Conservation (phyloP, 1,140 invertebrate species). For the Brachionus calyciflorus region DNA sequence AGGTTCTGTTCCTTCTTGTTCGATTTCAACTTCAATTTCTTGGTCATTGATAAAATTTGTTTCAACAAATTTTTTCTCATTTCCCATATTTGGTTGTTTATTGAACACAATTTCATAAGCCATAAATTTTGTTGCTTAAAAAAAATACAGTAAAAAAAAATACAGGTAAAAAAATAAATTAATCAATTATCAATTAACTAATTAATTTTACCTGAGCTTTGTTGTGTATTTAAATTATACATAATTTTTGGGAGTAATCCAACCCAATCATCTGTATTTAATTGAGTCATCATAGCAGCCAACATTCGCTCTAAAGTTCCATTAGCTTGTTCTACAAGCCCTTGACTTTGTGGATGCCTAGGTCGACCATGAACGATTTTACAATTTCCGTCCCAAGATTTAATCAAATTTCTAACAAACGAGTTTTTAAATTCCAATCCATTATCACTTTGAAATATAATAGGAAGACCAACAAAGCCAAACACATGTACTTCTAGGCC, state of each 20-base stretch:
- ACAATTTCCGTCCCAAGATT: no score
- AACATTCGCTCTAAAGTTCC: not conserved
- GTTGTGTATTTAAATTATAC: constrained; percentile 2
- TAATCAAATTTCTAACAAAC: no score
- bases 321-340: no score
- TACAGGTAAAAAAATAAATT: not conserved
- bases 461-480: no score
- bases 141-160: no score
- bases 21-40: not conserved
- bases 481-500: no score
- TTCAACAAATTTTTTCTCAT: constrained; percentile 3
- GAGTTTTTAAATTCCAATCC: no score
- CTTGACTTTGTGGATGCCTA: no score
- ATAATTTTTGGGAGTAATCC: not conserved
- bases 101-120: constrained; percentile 2
- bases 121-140: not conserved
- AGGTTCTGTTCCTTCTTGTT: not conserved
- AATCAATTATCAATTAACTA: not conserved
- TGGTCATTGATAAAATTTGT: not conserved
- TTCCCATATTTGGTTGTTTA: not conserved
- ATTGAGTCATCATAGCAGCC: not conserved
- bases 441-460: no score
- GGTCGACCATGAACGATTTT: no score
- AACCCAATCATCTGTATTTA: not conserved
- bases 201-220: not conserved